Percentiles rank a stretch among this genome's conserved stretches.
Conservation (phyloP, 2,113 vertebrate genomes). For the Chamaetylas fuelleborni region DNA sequence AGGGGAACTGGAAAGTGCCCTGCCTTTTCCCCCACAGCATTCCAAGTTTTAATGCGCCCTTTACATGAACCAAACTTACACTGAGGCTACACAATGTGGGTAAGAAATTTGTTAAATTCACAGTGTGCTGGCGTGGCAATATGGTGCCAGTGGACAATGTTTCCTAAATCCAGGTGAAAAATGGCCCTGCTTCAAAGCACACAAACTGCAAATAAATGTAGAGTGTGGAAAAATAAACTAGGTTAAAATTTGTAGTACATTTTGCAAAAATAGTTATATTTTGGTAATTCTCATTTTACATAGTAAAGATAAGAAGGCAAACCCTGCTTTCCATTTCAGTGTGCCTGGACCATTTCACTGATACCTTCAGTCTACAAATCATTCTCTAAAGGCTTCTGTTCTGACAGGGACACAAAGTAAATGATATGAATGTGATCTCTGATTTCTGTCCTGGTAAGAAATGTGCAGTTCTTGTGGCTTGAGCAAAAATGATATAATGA, state of each 20-base stretch:
- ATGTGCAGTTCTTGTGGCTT: background rate
- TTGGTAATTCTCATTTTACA: background rate
- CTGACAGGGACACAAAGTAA: background rate
- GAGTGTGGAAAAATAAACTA: background rate
- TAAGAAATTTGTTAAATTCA: conserved; percentile 1
- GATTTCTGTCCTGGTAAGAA: background rate
- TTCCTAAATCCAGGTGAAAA: conserved; percentile 2
- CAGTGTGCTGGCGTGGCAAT: background rate
- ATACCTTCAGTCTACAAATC: background rate
- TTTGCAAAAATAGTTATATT: background rate
- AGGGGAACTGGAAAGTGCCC: conserved; percentile 14
- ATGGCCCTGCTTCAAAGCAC: background rate
- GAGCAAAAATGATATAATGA: background rate
- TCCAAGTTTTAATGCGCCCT: background rate
- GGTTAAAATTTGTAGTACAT: background rate
- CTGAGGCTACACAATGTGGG: background rate
- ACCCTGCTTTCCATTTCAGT: background rate
- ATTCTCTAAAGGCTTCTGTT: conserved; percentile 12
- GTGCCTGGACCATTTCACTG: background rate
- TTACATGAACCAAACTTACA: background rate
- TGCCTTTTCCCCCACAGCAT: background rate
- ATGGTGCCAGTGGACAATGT: background rate
- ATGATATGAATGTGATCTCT: background rate
- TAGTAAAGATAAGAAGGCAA: background rate
- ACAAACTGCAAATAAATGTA: background rate